Evolutionary conservation across 2,888 invertebrate genomes (phyloP).

Genomic region (Ashinkailepas kermadecensis): DNA sequence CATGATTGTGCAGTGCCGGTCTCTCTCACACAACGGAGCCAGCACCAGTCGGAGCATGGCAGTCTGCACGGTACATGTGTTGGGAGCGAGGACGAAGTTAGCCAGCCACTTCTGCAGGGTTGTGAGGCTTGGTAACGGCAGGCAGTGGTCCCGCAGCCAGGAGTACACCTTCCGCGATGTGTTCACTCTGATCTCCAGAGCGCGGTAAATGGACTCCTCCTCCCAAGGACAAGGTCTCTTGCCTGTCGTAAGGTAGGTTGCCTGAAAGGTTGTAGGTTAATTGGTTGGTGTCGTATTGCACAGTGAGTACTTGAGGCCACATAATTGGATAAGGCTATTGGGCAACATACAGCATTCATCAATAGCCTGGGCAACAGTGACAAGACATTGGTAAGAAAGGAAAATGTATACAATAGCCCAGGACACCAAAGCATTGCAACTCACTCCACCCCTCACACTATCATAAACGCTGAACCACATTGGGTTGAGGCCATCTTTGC

Average conservation of each 20-base stretch:
- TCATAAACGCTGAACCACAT: no score
- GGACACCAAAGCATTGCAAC: no score
- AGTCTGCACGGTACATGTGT: not conserved
- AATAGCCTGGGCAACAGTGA: not conserved
- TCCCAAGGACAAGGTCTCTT: not conserved
- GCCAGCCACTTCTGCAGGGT: not conserved
- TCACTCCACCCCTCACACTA: no score
- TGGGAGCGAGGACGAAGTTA: not conserved
- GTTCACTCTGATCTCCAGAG: not conserved
- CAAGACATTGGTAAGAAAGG: not conserved
- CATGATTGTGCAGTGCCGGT: no score
- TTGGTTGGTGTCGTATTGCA: no score
- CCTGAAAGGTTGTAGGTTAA: not conserved
- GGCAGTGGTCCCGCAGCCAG: not conserved
- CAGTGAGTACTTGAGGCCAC: not conserved
- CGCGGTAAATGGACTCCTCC: not conserved
- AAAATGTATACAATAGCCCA: not conserved
- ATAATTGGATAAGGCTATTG: not conserved
- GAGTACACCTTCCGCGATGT: not conserved
- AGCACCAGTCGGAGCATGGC: no score
- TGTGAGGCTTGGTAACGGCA: not conserved
- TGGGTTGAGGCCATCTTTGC: no score
- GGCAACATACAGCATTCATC: not conserved
- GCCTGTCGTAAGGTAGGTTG: not conserved
- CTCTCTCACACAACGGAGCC: no score